Conservation (phyloP, 2,888 invertebrate genomes). For the Ennomos erosarius region DNA sequence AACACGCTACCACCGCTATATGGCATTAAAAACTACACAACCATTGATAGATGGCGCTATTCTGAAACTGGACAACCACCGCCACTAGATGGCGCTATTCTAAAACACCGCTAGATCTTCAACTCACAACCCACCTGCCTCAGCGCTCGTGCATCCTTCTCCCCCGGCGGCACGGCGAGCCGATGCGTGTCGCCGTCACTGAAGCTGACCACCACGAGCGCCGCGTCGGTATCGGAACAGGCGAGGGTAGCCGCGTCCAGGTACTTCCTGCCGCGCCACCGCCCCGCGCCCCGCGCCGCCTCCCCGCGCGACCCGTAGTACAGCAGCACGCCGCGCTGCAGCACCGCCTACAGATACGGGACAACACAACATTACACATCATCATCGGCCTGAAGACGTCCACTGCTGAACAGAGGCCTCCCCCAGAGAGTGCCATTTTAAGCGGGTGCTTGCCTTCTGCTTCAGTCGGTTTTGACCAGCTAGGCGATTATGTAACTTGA, state of each 20-base stretch:
- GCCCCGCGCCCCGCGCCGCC: conserved; percentile 83
- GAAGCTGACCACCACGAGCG: conserved; percentile 78
- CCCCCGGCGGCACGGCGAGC: conserved; percentile 70
- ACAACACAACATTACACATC: too few species aligned
- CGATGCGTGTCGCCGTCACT: conserved; percentile 86
- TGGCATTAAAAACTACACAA: too few species aligned
- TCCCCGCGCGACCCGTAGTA: conserved; percentile 87
- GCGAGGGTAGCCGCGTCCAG: conserved; percentile 85
- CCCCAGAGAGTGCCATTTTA: too few species aligned
- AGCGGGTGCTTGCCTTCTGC: too few species aligned
- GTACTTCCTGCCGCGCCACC: conserved; percentile 87
- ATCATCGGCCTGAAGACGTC: too few species aligned
- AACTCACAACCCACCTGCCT: conserved; percentile 67
- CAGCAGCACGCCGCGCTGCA: conserved; percentile 88
- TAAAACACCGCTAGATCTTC: background rate
- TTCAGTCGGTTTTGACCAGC: too few species aligned
- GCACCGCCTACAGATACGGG: conserved; percentile 74
- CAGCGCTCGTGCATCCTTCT: conserved; percentile 60
- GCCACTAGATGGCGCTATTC: background rate
- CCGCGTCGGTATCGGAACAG: conserved; percentile 72
- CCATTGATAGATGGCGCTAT: too few species aligned
- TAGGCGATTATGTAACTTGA: too few species aligned
- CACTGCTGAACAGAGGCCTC: too few species aligned
- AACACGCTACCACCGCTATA: too few species aligned
- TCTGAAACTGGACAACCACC: too few species aligned